Evolutionary conservation across 2,113 vertebrate genomes (phyloP).

Genomic region (Polypterus bichir): DNA sequence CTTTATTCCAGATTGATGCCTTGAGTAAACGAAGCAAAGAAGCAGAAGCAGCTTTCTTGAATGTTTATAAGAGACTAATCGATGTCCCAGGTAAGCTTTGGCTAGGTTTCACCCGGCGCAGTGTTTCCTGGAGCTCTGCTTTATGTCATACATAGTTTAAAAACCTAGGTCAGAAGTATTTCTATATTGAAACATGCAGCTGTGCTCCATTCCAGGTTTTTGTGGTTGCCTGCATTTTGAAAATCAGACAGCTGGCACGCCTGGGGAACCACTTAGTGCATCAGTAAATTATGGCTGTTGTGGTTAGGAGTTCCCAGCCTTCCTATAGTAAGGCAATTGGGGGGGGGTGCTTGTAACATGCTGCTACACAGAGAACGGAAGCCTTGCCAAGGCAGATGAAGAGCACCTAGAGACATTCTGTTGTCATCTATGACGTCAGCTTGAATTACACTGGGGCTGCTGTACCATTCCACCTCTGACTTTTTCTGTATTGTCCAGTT

Average conservation of each 20-base stretch:
- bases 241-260: slow-evolving; percentile 16
- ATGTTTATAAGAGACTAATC: slow-evolving; percentile 96
- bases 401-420: slow-evolving; percentile 9
- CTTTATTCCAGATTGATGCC: slow-evolving; percentile 73
- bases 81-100: slow-evolving; percentile 85
- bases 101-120: neutral
- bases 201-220: slow-evolving; percentile 1
- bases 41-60: slow-evolving; percentile 96
- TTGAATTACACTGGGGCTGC: too few relatives aligned
- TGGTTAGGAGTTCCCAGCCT: slow-evolving; percentile 16
- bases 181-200: neutral
- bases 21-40: slow-evolving; percentile 98
- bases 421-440: slow-evolving; percentile 1
- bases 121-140: too few relatives aligned
- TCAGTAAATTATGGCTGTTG: slow-evolving; percentile 25
- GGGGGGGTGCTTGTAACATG: neutral
- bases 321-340: neutral
- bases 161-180: too few relatives aligned
- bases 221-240: slow-evolving; percentile 1
- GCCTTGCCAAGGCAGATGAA: slow-evolving; percentile 11
- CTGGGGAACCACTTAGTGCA: slow-evolving; percentile 25
- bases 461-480: too few relatives aligned
- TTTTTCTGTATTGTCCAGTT: too few relatives aligned
- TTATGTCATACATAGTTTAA: too few relatives aligned
- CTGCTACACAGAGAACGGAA: slow-evolving; percentile 3